A percentile compares a stretch with the other conserved stretches of the same genome.
Evolutionary conservation across 2,797 vertebrate genomes (phyloP).

Genomic region (Ambastaia sidthimunki): DNA sequence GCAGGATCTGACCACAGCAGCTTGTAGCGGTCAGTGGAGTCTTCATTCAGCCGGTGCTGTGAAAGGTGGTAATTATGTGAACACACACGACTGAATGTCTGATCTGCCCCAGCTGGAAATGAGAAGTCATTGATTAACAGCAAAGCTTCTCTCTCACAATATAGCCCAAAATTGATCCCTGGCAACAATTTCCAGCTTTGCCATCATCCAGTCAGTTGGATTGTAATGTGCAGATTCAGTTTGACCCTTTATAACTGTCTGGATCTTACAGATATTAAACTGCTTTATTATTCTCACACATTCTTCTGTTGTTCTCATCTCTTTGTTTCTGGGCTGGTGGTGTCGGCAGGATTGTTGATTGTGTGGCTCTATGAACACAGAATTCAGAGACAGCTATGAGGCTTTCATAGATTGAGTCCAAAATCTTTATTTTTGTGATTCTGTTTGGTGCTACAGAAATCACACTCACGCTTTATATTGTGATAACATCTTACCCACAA

Average conservation of each 20-base stretch:
- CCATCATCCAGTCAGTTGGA: constrained; percentile 82
- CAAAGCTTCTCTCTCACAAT: constrained; percentile 85
- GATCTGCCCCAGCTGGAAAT: constrained; percentile 87
- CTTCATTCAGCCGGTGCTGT: constrained; percentile 78
- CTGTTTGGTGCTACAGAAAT: too few species aligned
- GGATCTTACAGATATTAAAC: constrained; percentile 74
- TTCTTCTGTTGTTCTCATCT: too few species aligned
- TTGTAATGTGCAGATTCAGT: constrained; percentile 83
- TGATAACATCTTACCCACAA: too few species aligned
- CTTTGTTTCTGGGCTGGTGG: too few species aligned
- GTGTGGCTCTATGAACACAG: too few species aligned
- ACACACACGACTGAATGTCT: constrained; percentile 85
- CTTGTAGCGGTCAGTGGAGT: constrained; percentile 69
- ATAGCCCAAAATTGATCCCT: constrained; percentile 86
- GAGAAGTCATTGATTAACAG: constrained; percentile 89
- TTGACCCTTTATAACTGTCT: constrained; percentile 83
- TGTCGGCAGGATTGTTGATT: too few species aligned
- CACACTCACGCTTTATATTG: too few species aligned
- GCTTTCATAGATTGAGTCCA: too few species aligned
- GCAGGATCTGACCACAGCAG: constrained; percentile 14
- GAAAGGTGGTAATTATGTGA: constrained; percentile 88
- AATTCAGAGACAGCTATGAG: too few species aligned
- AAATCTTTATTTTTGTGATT: too few species aligned
- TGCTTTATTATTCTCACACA: background rate
- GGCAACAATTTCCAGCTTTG: constrained; percentile 82